Conservation (phyloP, 2,797 vertebrate species). For the Pogoniulus pusillus region DNA sequence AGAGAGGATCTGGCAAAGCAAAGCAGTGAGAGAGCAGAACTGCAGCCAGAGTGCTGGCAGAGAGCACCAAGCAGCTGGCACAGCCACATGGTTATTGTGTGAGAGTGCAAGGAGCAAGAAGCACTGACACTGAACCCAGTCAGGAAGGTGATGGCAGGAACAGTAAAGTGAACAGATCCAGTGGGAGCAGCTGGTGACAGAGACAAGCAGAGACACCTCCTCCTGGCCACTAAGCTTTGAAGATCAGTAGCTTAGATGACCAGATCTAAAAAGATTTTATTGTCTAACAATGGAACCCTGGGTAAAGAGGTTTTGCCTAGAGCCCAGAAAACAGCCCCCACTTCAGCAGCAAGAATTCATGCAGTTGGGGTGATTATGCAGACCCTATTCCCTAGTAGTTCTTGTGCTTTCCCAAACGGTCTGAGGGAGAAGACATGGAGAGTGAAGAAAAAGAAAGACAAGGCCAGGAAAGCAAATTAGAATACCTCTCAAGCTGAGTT, state of each 20-base stretch:
- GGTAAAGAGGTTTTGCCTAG: background rate
- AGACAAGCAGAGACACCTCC: background rate
- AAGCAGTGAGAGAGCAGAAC: background rate
- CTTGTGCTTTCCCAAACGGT: background rate
- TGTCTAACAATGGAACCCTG: background rate
- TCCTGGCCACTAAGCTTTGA: background rate
- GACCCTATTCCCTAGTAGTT: background rate
- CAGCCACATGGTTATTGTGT: rapidly evolving
- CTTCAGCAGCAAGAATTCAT: background rate
- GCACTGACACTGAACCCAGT: background rate
- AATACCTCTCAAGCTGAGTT: background rate
- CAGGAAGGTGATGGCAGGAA: background rate
- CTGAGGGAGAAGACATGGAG: background rate
- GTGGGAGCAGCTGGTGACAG: background rate
- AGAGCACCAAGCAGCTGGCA: background rate
- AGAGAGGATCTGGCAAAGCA: background rate
- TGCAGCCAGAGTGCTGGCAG: background rate
- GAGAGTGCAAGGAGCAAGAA: background rate
- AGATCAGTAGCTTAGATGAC: background rate
- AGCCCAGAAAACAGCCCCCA: background rate
- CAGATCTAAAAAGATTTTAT: background rate
- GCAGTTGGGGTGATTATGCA: background rate
- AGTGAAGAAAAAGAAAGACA: background rate
- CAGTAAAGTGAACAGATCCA: background rate
- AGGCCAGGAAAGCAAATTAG: background rate